Conservation (phyloP, 2,888 invertebrate genomes). For the Capitulum mitella region DNA sequence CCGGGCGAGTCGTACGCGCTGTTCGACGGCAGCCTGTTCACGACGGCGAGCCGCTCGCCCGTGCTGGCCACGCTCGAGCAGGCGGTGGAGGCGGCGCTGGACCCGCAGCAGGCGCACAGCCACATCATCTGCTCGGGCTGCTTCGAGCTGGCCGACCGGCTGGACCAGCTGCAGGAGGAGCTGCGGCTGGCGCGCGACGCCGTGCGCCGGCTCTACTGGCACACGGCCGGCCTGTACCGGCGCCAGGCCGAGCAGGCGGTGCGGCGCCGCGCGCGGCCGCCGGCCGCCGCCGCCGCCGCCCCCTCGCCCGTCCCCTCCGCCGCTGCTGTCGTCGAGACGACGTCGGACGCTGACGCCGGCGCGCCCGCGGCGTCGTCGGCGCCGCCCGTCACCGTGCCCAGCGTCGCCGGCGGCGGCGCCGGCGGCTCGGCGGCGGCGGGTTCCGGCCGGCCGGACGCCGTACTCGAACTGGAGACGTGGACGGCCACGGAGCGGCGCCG, state of each 20-base stretch:
- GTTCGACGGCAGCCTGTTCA: background rate
- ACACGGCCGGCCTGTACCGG: background rate
- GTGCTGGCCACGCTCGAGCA: background rate
- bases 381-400: no score
- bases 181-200: background rate
- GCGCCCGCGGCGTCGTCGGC: background rate
- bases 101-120: background rate
- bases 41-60: background rate
- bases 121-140: background rate
- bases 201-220: slow-evolving; percentile 18
- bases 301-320: background rate
- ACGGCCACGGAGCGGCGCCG: background rate
- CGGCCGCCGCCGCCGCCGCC: background rate
- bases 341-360: background rate
- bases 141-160: background rate
- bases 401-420: no score
- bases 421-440: no score
- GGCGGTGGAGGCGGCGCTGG: slow-evolving; percentile 1
- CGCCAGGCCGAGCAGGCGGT: background rate
- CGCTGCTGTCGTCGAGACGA: background rate
- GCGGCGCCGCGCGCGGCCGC: background rate
- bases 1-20: background rate
- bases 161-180: slow-evolving; percentile 8
- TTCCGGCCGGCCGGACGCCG: no score
- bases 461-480: no score